Conservation (phyloP, 2,797 vertebrate genomes). For the Typhlichthys eigenmanni region DNA sequence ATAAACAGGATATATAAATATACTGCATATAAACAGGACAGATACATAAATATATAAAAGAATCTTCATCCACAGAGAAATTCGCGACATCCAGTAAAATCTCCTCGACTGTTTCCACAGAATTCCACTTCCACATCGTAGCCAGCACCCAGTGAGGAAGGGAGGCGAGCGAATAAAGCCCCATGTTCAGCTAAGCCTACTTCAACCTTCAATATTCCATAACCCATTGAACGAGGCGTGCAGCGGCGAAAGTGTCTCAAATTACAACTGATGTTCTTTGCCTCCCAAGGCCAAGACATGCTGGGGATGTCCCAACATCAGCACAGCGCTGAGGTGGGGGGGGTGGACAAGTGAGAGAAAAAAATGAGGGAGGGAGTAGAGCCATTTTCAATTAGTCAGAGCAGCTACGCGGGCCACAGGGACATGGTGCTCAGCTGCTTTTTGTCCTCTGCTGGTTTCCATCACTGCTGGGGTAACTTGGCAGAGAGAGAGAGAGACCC, state of each 20-base stretch:
- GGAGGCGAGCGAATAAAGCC: constrained; percentile 26
- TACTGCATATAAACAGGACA: too few relatives aligned
- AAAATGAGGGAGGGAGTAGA: constrained; percentile 44
- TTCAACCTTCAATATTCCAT: constrained; percentile 68
- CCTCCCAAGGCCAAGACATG: constrained; percentile 71
- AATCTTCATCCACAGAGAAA: too few relatives aligned
- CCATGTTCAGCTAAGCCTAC: constrained; percentile 50
- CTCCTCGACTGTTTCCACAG: constrained; percentile 35
- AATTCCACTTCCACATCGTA: constrained; percentile 52
- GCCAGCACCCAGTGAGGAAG: constrained; percentile 56
- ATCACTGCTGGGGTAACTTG: constrained; percentile 54
- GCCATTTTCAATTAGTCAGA: constrained; percentile 70
- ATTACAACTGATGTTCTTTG: constrained; percentile 74
- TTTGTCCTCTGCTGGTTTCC: constrained; percentile 70
- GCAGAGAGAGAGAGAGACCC: constrained; percentile 10
- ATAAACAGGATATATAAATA: too few relatives aligned
- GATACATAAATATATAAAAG: too few relatives aligned
- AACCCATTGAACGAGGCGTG: constrained; percentile 60
- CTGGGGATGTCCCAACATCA: constrained; percentile 75
- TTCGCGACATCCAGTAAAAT: constrained; percentile 32
- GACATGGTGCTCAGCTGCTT: constrained; percentile 55
- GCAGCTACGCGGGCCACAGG: constrained; percentile 43
- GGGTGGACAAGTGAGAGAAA: constrained; percentile 23
- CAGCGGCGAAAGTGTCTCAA: constrained; percentile 55
- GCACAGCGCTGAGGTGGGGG: constrained; percentile 51